Percentiles rank a stretch among this genome's conserved stretches.
These are phyloP conservation scores for Escarpia spicata DNA, from an alignment of 2,888 invertebrate genomes.

Conservation along the genomic window DNA sequence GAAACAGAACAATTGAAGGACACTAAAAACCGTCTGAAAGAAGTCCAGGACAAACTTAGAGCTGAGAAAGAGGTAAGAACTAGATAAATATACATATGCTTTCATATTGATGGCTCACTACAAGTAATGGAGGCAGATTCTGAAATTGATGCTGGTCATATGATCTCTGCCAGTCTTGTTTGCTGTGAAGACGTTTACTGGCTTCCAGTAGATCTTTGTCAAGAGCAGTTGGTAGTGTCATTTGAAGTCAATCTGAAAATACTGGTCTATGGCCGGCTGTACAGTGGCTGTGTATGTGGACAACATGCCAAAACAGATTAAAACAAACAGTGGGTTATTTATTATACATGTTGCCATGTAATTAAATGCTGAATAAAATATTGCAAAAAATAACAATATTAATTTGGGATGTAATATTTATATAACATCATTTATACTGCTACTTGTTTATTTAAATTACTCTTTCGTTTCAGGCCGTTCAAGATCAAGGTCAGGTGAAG, in stretches of 20 bases:
- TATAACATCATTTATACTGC: neutral
- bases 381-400: neutral
- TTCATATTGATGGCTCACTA: too few relatives aligned
- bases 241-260: too few relatives aligned
- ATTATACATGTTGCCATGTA: neutral
- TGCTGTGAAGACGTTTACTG: too few relatives aligned
- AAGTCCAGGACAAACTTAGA: slow-evolving; percentile 55
- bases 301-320: too few relatives aligned
- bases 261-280: too few relatives aligned
- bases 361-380: neutral
- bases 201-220: too few relatives aligned
- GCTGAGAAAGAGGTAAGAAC: slow-evolving; percentile 53
- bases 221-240: too few relatives aligned
- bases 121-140: too few relatives aligned
- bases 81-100: neutral
- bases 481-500: slow-evolving; percentile 53
- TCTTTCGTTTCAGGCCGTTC: slow-evolving; percentile 46
- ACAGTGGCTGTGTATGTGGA: too few relatives aligned
- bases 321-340: too few relatives aligned
- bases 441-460: neutral
- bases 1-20: slow-evolving; percentile 56
- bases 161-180: too few relatives aligned
- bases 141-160: too few relatives aligned
- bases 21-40: slow-evolving; percentile 52
- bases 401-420: neutral